Conservation (phyloP, 2,113 vertebrate genomes). For the Axis porcinus region DNA sequence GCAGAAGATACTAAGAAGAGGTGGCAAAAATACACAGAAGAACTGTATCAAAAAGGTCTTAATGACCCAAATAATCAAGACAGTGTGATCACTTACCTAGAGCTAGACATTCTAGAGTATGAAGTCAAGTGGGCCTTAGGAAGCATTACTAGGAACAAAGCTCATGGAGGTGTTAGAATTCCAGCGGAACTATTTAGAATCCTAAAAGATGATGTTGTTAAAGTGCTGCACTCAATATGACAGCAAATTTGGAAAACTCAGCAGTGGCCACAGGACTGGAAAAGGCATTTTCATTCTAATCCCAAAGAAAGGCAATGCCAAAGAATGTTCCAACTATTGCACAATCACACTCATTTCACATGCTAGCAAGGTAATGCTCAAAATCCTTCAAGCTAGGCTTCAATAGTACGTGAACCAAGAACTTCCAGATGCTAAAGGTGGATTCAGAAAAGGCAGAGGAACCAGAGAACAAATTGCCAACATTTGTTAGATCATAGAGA, state of each 20-base stretch:
- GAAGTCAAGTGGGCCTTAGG: neutral
- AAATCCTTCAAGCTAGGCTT: neutral
- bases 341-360: neutral
- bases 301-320: neutral
- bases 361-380: neutral
- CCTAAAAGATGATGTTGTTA: neutral
- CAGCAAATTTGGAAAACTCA: neutral
- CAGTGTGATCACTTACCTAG: neutral
- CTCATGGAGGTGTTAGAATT: neutral
- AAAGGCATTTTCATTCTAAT: neutral
- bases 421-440: neutral
- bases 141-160: neutral
- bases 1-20: neutral
- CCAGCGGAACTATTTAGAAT: neutral
- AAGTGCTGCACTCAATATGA: neutral
- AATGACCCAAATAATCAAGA: neutral
- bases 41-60: neutral
- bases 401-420: neutral
- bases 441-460: neutral
- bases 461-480: neutral
- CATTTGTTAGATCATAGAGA: neutral
- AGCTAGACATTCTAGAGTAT: neutral
- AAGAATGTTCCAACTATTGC: neutral
- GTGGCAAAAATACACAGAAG: neutral
- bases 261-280: neutral